Evolutionary conservation across 2,113 vertebrate genomes (phyloP).

Genomic region (Hipposideros armiger): DNA sequence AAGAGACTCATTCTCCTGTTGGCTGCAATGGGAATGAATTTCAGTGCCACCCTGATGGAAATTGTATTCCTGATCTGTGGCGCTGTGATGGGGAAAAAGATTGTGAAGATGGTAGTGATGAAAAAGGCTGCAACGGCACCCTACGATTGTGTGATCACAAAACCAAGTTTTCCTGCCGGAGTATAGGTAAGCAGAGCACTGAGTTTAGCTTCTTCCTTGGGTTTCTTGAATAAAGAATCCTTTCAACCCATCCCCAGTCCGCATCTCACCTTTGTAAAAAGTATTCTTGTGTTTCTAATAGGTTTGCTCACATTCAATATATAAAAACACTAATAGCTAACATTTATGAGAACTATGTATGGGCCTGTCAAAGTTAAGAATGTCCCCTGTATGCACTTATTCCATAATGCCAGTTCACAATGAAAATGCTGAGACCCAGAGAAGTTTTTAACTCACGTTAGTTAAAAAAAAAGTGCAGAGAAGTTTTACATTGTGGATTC

Average conservation of each 20-base stretch:
- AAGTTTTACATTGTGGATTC: neutral
- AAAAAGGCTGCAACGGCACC: constrained; percentile 94
- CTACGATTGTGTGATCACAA: constrained; percentile 94
- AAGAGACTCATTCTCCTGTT: constrained; percentile 91
- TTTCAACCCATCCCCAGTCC: neutral
- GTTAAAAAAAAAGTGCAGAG: neutral
- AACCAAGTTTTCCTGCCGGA: constrained; percentile 96
- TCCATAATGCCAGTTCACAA: neutral
- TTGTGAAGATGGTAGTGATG: constrained; percentile 97
- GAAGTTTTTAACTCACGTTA: neutral
- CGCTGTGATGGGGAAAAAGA: constrained; percentile 98
- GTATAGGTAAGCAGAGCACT: constrained; percentile 90
- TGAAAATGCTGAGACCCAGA: neutral
- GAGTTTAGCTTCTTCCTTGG: neutral
- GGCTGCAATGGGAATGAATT: constrained; percentile 95
- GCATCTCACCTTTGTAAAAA: neutral
- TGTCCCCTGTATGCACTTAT: neutral
- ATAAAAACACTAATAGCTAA: neutral
- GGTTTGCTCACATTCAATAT: neutral
- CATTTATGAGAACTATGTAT: neutral
- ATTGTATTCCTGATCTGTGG: constrained; percentile 96
- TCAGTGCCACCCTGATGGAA: constrained; percentile 94
- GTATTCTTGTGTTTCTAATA: neutral
- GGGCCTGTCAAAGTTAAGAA: neutral
- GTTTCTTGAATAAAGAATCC: neutral